Evolutionary conservation across 1,140 invertebrate species (phyloP).

Genomic region (Drosophila burlai): DNA sequence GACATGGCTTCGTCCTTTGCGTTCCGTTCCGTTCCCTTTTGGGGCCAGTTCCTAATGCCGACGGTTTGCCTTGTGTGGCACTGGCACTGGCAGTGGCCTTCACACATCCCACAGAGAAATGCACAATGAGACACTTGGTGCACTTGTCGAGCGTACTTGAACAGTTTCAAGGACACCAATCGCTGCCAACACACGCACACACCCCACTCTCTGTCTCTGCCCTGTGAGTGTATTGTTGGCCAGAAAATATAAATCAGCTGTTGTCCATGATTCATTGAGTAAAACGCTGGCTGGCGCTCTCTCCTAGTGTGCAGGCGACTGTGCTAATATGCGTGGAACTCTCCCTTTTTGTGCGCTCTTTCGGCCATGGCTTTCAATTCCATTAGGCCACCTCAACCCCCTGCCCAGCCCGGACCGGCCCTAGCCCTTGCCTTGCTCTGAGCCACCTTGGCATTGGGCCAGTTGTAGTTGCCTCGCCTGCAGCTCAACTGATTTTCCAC

Average conservation of each 20-base stretch:
- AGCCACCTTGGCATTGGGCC: slow-evolving; percentile 60
- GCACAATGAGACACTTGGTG: slow-evolving; percentile 78
- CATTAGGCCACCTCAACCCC: slow-evolving; percentile 46
- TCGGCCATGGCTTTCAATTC: slow-evolving; percentile 66
- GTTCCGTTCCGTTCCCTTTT: slow-evolving; percentile 2
- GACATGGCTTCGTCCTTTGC: slow-evolving; percentile 23
- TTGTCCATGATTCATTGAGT: slow-evolving; percentile 82
- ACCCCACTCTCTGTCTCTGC: background rate
- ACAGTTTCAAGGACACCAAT: slow-evolving; percentile 79
- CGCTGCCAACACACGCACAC: slow-evolving; percentile 63
- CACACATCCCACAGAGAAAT: slow-evolving; percentile 55
- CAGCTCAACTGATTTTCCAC: slow-evolving; percentile 32
- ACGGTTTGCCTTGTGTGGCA: slow-evolving; percentile 34
- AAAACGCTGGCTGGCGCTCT: slow-evolving; percentile 51
- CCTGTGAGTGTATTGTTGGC: slow-evolving; percentile 23
- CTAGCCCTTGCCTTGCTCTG: slow-evolving; percentile 3
- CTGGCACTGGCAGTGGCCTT: slow-evolving; percentile 54
- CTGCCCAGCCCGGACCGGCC: background rate
- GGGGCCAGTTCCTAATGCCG: slow-evolving; percentile 60
- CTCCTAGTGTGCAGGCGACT: slow-evolving; percentile 29
- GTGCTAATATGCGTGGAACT: slow-evolving; percentile 64
- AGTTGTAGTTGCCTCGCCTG: slow-evolving; percentile 26
- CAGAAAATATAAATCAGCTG: slow-evolving; percentile 80
- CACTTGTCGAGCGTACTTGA: slow-evolving; percentile 76
- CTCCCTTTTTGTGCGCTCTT: slow-evolving; percentile 65